Percentiles rank a stretch among this genome's conserved stretches.
These are phyloP conservation scores for Triplophysa dalaica DNA, from an alignment of 2,113 vertebrate genomes.

Conservation along the genomic window DNA sequence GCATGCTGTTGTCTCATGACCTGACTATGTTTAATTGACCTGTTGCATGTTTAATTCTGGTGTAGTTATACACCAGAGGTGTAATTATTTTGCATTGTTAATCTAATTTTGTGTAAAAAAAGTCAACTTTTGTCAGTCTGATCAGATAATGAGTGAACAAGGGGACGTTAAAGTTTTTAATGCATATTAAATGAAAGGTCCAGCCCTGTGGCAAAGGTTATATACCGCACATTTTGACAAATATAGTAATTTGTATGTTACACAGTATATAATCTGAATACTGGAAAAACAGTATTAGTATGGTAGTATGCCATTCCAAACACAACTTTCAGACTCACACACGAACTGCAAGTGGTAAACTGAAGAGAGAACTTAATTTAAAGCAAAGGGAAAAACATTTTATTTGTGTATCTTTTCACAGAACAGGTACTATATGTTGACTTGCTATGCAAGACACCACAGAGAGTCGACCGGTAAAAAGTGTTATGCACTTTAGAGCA, in stretches of 20 bases:
- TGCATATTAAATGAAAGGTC: not conserved
- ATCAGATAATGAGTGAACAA: too few relatives aligned
- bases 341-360: not conserved
- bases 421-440: conserved; percentile 44
- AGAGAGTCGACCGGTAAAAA: conserved; percentile 38
- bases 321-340: not conserved
- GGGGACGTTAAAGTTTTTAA: too few relatives aligned
- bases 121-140: too few relatives aligned
- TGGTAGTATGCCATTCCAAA: conserved; percentile 25
- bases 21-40: too few relatives aligned
- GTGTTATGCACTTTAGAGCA: conserved; percentile 62
- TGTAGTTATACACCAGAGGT: too few relatives aligned
- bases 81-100: not conserved
- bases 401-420: conserved; percentile 15
- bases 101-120: not conserved
- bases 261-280: not conserved
- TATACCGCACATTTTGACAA: not conserved
- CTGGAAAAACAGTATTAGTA: not conserved
- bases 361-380: not conserved
- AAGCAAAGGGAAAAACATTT: not conserved
- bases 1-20: not conserved
- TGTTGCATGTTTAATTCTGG: not conserved
- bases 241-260: too few relatives aligned
- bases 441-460: conserved; percentile 62
- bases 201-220: not conserved